phyloP scores from a whole-genome alignment of 2,113 vertebrate species.

The Pan paniscus region DNA sequence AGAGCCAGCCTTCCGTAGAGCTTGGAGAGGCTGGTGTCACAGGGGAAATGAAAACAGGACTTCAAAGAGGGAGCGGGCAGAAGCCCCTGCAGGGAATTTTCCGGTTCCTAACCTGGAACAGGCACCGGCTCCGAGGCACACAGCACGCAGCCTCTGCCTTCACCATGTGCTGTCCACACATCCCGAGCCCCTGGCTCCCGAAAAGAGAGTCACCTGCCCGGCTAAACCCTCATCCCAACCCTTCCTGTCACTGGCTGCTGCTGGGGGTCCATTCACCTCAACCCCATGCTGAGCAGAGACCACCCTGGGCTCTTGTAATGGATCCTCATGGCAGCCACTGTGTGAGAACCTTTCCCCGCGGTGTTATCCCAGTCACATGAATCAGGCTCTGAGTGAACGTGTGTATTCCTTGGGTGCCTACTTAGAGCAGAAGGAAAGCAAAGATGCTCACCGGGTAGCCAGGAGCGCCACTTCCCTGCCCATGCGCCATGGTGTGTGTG shows the following conservation, averaged over 20 bases:
- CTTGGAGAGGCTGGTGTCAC: neutral
- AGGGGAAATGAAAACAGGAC: neutral
- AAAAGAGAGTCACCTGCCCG: accelerated
- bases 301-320: neutral
- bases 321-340: neutral
- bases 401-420: neutral
- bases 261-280: too few species aligned
- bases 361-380: neutral
- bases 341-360: neutral
- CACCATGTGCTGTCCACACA: accelerated
- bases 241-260: neutral
- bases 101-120: too few species aligned
- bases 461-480: accelerated
- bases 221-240: neutral
- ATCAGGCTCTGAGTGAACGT: accelerated
- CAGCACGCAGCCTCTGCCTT: accelerated
- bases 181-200: accelerated
- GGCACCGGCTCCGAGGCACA: accelerated
- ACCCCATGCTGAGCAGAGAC: neutral
- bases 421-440: neutral
- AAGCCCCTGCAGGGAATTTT: neutral
- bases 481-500: accelerated
- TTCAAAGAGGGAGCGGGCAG: neutral
- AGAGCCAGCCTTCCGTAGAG: too few species aligned
- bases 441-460: accelerated